Evolutionary conservation across 2,113 vertebrate genomes (phyloP), one percentile per base, ranked within the genome.

Genomic region (Lepidothrix coronata): DNA sequence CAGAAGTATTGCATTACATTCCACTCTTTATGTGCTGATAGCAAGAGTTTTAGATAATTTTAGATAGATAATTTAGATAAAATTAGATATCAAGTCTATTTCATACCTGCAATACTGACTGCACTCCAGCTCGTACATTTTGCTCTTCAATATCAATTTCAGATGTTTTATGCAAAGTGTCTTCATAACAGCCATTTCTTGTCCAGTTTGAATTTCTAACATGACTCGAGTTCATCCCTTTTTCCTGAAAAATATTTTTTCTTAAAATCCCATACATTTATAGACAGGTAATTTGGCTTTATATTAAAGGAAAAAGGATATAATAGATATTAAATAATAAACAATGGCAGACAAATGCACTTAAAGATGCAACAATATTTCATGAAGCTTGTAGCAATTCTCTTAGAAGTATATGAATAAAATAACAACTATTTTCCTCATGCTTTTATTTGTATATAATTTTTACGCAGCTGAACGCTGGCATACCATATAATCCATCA

Each of bases 31-130:
- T 12, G 9, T 12, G 35, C 31, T 58, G 16, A 54, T n/a, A 88
- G 28, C 51, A 73, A 37, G 30, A 81, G 17, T 19, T 80, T 41
- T 61, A 52, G 22, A 28, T 33, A 44, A 23, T 51, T 58, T 80
- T 51, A 51, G 25, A 43, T 4, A 28, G 9, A 23, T 20, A 67
- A 75, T 21, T 75, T 41, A 39, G 30, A 41, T 22, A 41, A 93
- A 96, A 85, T 41, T 16, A 89, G 30, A 13, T 37, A 73, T 33
- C 14, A 85, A 92, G 11, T 44, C 44, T 23, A 23, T 63, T 79
- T 67, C 85, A 65, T 91, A 99, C 99, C 99, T 99, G 99, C 73
- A 99, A 97, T 72, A 99, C 99, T 43, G 99, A 98, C 96, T 99
- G 99, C 49, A 98, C 97, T 85, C 99, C 99, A 95, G 99, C 99